A percentile compares a stretch with the other conserved stretches of the same genome.
These are phyloP conservation scores for Brachionus calyciflorus DNA, from an alignment of 1,140 invertebrate species.

Conservation along the genomic window DNA sequence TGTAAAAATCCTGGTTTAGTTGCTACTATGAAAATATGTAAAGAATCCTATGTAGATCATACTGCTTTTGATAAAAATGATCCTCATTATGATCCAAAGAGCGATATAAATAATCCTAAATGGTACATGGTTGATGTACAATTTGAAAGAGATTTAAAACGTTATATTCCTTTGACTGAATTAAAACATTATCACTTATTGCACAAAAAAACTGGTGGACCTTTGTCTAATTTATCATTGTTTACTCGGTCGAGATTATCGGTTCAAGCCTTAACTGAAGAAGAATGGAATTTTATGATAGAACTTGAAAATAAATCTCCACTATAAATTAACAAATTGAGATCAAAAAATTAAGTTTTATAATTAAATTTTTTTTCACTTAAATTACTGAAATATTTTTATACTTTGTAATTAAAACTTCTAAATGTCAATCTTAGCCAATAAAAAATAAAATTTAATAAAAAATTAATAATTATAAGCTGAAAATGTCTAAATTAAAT, in stretches of 20 bases:
- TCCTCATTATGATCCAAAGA: slow-evolving; percentile 54
- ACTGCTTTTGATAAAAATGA: slow-evolving; percentile 58
- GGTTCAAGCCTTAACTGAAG: slow-evolving; percentile 52
- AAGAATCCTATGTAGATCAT: slow-evolving; percentile 56
- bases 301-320: slow-evolving; percentile 49
- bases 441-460: too few relatives aligned
- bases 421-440: too few relatives aligned
- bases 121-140: slow-evolving; percentile 60
- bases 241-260: slow-evolving; percentile 55
- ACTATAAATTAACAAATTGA: slow-evolving; percentile 2
- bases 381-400: too few relatives aligned
- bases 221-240: slow-evolving; percentile 53
- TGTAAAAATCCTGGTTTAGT: slow-evolving; percentile 58
- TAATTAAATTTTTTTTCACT: background rate
- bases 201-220: slow-evolving; percentile 54
- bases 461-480: too few relatives aligned
- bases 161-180: slow-evolving; percentile 57
- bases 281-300: slow-evolving; percentile 54
- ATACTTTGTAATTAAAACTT: too few relatives aligned
- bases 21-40: slow-evolving; percentile 55
- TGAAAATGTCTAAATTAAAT: too few relatives aligned
- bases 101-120: slow-evolving; percentile 52
- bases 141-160: slow-evolving; percentile 53
- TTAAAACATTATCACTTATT: slow-evolving; percentile 53
- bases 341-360: background rate